Evolutionary conservation across 35 echinoderm and acorn worm species (phyloP), one percentile per base, ranked within the genome.

Genomic region (Apostichopus parvimensis): DNA sequence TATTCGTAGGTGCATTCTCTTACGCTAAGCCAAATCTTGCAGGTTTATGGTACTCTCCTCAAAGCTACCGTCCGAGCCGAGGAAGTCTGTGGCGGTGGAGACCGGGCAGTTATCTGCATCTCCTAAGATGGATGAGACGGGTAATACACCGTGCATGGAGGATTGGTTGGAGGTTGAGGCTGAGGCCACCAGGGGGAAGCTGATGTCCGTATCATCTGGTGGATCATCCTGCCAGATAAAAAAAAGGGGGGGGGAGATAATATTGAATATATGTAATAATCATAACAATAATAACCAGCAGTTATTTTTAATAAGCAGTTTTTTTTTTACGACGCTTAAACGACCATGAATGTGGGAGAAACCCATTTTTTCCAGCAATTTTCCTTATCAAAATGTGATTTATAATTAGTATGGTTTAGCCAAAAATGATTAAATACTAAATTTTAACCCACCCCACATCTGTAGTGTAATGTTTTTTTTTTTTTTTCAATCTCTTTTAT

Each of bases 1-100:
- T 9, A 8, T 54, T 80, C 9, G 12, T 45, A 1, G 56, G 6
- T 26, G 20, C 21, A 66, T 15, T 14, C 24, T 72, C 15, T 8
- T 4, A 12, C 34, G 26, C 9, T 73, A 96, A 77, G 91, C 95
- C 81, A 96, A 90, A 78, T 96, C 95, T 84, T 96, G 95, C 9
- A 96, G 75, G 56, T 96, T 96, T 55, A 96, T 96, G 8, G 95
- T 96, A 45, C 95, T 96, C 55, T 96, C 95, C 79, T 93, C 73
- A 56, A 96, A 96, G 52, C 90, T 76, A 0, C 56, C 58, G 8
- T 94, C 93, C 22, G 93, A 25, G 53, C 70, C 79, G 17, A 94
- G 76, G 57, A 94, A 94, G 73, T 94, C 93, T 1, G 81, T 59
- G 5, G 89, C 52, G 3, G 79, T 87, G 23, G 93, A 79, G n/a